These are phyloP conservation scores for Troides aeacus DNA, from an alignment of 2,888 invertebrate species.

Conservation along the genomic window DNA sequence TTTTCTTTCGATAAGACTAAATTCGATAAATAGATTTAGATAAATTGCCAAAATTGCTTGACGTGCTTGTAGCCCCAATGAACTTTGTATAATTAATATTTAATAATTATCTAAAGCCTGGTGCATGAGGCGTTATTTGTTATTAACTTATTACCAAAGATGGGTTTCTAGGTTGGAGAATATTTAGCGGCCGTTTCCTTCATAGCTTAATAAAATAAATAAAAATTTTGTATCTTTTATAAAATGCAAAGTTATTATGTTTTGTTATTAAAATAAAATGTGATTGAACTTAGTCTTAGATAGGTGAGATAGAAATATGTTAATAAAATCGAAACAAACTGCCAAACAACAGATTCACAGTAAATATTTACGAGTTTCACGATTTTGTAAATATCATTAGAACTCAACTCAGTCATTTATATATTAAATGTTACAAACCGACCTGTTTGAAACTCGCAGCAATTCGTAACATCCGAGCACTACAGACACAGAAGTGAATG, in stretches of 20 bases:
- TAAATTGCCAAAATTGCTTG: constrained; percentile 28
- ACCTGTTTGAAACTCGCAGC: constrained; percentile 35
- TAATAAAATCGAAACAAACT: constrained; percentile 38
- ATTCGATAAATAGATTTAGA: constrained; percentile 22
- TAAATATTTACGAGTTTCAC: constrained; percentile 39
- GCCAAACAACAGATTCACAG: constrained; percentile 37
- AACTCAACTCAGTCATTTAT: constrained; percentile 34
- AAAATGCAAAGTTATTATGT: constrained; percentile 65
- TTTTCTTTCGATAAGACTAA: constrained; percentile 10
- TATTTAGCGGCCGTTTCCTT: constrained; percentile 59
- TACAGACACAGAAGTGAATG: constrained; percentile 3
- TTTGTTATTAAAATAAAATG: constrained; percentile 71
- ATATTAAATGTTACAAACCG: constrained; percentile 20
- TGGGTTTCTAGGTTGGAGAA: constrained; percentile 63
- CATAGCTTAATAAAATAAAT: constrained; percentile 66
- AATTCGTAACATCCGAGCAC: constrained; percentile 12
- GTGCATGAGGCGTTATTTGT: constrained; percentile 63
- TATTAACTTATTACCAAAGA: constrained; percentile 77
- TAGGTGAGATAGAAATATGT: constrained; percentile 52
- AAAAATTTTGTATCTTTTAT: constrained; percentile 76
- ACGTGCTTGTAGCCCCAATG: constrained; percentile 33
- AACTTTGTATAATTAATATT: constrained; percentile 23
- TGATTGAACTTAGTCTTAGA: constrained; percentile 72
- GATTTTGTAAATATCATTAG: constrained; percentile 43
- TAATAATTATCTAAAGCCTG: constrained; percentile 44